Percentiles rank a stretch among this genome's conserved stretches.
Evolutionary conservation across 2,797 vertebrate genomes (phyloP).

Genomic region (Gallirallus australis): DNA sequence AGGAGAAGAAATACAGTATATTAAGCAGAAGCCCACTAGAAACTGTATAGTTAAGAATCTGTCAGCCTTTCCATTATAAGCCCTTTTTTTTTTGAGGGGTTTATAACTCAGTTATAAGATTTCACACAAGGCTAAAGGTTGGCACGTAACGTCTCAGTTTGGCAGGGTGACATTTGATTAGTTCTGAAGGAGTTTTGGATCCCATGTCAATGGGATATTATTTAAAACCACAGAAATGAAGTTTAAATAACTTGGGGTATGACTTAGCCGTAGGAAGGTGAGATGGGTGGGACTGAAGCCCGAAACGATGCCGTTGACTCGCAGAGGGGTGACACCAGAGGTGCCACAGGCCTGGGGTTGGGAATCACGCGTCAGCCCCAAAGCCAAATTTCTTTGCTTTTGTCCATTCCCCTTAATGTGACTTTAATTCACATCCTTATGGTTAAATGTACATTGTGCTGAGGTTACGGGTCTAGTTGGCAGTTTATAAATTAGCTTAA

Average conservation of each 20-base stretch:
- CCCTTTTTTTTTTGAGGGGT: constrained; percentile 75
- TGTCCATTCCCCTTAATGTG: not conserved
- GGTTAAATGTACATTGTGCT: constrained; percentile 50
- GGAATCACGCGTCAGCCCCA: not conserved
- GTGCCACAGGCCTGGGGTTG: not conserved
- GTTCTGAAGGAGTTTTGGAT: constrained; percentile 77
- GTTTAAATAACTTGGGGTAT: constrained; percentile 70
- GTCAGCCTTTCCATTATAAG: constrained; percentile 79
- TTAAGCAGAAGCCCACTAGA: constrained; percentile 80
- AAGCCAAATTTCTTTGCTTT: not conserved
- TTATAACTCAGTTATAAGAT: constrained; percentile 82
- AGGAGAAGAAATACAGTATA: constrained; percentile 81
- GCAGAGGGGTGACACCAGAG: not conserved
- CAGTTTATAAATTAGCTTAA: constrained; percentile 78
- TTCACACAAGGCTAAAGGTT: constrained; percentile 76
- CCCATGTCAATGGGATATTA: constrained; percentile 70
- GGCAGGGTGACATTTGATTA: constrained; percentile 76
- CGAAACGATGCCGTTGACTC: not conserved
- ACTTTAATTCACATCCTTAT: constrained; percentile 64
- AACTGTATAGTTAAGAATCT: constrained; percentile 80
- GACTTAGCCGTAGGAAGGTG: constrained; percentile 61
- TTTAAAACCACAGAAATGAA: constrained; percentile 76
- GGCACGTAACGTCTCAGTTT: constrained; percentile 69
- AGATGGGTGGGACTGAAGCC: not conserved
- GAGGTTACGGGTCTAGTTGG: constrained; percentile 58